Evolutionary conservation across 2,797 vertebrate species (phyloP).

Genomic region (Hyperoplus immaculatus): DNA sequence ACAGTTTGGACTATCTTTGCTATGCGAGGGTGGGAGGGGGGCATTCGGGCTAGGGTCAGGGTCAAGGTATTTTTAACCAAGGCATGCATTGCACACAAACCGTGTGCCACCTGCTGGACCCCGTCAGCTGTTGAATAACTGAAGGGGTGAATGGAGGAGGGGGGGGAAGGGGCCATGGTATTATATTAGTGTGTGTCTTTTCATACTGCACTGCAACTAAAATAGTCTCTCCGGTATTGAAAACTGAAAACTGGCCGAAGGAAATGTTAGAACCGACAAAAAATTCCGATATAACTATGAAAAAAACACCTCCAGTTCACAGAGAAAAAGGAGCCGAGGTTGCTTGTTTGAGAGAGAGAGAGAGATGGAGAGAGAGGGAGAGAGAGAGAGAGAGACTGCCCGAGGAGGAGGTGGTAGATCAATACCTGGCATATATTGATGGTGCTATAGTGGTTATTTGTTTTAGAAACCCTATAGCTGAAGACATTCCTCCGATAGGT

Average conservation of each 20-base stretch:
- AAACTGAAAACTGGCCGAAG: constrained; percentile 5
- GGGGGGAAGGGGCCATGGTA: constrained; percentile 37
- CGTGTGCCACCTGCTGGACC: constrained; percentile 76
- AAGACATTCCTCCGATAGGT: constrained; percentile 60
- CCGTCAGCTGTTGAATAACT: constrained; percentile 78
- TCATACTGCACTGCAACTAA: constrained; percentile 5
- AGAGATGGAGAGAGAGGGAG: too few species aligned
- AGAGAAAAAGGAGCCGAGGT: constrained; percentile 22
- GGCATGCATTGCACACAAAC: constrained; percentile 41
- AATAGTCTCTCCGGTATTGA: constrained; percentile 15
- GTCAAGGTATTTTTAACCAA: constrained; percentile 79
- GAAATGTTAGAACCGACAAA: constrained; percentile 4
- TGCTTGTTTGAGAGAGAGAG: constrained; percentile 60
- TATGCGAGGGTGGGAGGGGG: constrained; percentile 56
- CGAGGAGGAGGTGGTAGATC: constrained; percentile 58
- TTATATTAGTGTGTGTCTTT: constrained; percentile 24
- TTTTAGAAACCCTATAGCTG: constrained; percentile 54
- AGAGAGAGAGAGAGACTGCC: too few species aligned
- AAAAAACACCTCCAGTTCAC: constrained; percentile 31
- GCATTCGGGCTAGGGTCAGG: constrained; percentile 66
- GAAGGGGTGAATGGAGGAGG: constrained; percentile 15
- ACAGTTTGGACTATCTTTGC: constrained; percentile 66
- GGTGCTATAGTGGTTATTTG: constrained; percentile 62
- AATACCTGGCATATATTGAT: constrained; percentile 65
- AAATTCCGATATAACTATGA: constrained; percentile 15